Conservation (phyloP, 2,888 invertebrate species). For the Anthrax anthrax region DNA sequence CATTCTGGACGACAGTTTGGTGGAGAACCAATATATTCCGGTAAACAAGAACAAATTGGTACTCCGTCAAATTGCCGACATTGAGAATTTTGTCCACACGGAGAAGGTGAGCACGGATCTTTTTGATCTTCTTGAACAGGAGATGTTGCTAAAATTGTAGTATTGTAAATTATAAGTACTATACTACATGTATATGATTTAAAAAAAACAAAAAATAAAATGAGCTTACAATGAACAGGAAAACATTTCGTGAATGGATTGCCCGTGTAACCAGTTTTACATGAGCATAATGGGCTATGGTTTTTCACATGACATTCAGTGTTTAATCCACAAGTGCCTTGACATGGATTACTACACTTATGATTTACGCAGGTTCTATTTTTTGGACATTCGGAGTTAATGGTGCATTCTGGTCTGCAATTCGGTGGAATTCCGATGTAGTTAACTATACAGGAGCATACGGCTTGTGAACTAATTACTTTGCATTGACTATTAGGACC, state of each 20-base stretch:
- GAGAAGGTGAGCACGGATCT: constrained; percentile 48
- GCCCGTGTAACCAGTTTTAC: constrained; percentile 49
- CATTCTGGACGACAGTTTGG: constrained; percentile 58
- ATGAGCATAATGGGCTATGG: constrained; percentile 55
- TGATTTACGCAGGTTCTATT: constrained; percentile 51
- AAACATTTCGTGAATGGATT: constrained; percentile 51
- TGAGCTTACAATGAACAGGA: constrained; percentile 31
- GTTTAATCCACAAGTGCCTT: constrained; percentile 50
- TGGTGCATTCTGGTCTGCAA: constrained; percentile 54
- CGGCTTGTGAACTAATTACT: constrained; percentile 47
- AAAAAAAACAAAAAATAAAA: neutral
- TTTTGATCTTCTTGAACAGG: constrained; percentile 18
- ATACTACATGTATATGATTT: too few species aligned
- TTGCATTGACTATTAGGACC: constrained; percentile 69
- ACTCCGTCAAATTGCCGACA: constrained; percentile 45
- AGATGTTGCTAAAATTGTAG: constrained; percentile 19
- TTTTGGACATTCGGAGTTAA: constrained; percentile 48
- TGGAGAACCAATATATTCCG: constrained; percentile 53
- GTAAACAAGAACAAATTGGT: constrained; percentile 49
- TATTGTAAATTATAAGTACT: too few species aligned
- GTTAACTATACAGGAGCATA: constrained; percentile 51
- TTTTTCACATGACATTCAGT: constrained; percentile 54
- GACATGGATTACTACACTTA: constrained; percentile 56
- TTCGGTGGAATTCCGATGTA: constrained; percentile 58
- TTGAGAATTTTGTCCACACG: constrained; percentile 54